Percentiles rank a stretch among this genome's conserved stretches.
phyloP scores from a whole-genome alignment of 2,888 invertebrate species.

The Conomelus anceps region DNA sequence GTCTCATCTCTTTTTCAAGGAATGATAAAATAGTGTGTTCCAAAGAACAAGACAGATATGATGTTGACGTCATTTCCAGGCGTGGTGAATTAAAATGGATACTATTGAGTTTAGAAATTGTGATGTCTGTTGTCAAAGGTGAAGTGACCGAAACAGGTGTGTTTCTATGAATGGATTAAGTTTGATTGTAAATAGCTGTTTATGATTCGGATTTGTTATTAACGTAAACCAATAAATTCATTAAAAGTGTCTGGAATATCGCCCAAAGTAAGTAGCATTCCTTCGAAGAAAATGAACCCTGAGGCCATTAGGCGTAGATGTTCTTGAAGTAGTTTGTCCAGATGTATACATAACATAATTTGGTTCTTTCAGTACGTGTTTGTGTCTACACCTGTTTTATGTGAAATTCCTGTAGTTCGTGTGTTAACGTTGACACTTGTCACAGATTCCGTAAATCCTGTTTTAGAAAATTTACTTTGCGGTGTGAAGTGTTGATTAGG shows the following conservation, averaged over 20 bases:
- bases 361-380: neutral
- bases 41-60: slow-evolving; percentile 1
- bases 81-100: slow-evolving; percentile 40
- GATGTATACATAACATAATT: slow-evolving; percentile 3
- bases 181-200: slow-evolving; percentile 8
- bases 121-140: slow-evolving; percentile 15
- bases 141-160: slow-evolving; percentile 6
- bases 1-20: neutral
- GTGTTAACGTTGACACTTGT: neutral
- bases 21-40: neutral
- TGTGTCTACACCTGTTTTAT: neutral
- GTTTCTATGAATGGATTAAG: neutral
- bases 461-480: neutral
- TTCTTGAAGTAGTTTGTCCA: slow-evolving; percentile 8
- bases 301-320: slow-evolving; percentile 9
- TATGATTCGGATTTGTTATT: neutral
- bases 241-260: neutral
- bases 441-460: neutral
- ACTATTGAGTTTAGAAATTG: slow-evolving; percentile 24
- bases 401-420: neutral
- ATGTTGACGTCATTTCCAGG: slow-evolving; percentile 45
- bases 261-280: slow-evolving; percentile 21
- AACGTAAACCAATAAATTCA: neutral
- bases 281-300: slow-evolving; percentile 37
- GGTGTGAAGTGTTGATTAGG: neutral